Evolutionary conservation across 2,797 vertebrate species (phyloP).

Genomic region (Danio choprae): DNA sequence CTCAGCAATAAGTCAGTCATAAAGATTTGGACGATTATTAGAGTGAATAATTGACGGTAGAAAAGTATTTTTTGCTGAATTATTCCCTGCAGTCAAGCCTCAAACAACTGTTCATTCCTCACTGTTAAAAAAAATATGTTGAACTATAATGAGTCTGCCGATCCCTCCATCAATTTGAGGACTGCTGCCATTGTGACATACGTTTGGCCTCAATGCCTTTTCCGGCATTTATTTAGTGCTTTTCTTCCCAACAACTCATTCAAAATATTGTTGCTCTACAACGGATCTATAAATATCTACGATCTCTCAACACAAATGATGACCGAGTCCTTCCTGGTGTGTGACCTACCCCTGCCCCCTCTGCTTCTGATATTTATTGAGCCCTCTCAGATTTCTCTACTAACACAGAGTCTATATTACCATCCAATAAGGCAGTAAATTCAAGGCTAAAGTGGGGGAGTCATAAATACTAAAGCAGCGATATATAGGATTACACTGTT

Average conservation of each 20-base stretch:
- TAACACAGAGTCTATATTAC: slow-evolving; percentile 53
- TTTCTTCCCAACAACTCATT: slow-evolving; percentile 71
- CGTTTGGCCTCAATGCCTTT: slow-evolving; percentile 36
- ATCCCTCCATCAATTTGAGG: slow-evolving; percentile 40
- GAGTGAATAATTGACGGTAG: background rate
- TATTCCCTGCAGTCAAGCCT: background rate
- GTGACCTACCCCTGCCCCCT: slow-evolving; percentile 47
- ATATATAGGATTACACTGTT: slow-evolving; percentile 61
- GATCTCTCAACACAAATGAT: slow-evolving; percentile 77
- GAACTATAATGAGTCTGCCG: background rate
- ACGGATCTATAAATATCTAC: slow-evolving; percentile 75
- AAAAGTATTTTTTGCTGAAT: background rate
- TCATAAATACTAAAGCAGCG: slow-evolving; percentile 58
- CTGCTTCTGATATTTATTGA: slow-evolving; percentile 53
- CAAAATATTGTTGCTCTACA: slow-evolving; percentile 59
- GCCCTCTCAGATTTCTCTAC: slow-evolving; percentile 55
- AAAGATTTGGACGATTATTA: background rate
- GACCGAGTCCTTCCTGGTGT: slow-evolving; percentile 68
- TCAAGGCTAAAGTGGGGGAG: slow-evolving; percentile 36
- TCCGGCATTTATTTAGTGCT: slow-evolving; percentile 74
- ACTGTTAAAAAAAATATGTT: background rate
- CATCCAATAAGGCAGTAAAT: slow-evolving; percentile 58
- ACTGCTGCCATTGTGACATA: slow-evolving; percentile 34
- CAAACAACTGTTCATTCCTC: slow-evolving; percentile 8
- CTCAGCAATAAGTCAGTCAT: background rate